phyloP scores from a whole-genome alignment of 2,888 invertebrate genomes.

The Mamestra brassicae region DNA sequence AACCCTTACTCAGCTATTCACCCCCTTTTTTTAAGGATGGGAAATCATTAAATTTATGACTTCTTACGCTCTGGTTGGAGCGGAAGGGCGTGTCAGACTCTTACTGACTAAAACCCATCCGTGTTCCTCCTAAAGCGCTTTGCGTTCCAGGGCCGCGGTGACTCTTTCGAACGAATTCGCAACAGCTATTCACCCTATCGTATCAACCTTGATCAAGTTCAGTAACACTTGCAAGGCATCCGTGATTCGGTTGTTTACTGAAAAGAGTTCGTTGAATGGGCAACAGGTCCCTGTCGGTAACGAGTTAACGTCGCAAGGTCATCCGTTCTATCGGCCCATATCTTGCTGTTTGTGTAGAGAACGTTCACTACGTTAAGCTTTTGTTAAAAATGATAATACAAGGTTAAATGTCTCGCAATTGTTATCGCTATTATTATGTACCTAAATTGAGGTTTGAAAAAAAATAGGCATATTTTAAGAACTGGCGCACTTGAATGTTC shows the following conservation, averaged over 20 bases:
- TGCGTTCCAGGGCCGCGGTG: too few relatives aligned
- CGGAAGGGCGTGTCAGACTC: too few relatives aligned
- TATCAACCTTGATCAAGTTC: constrained; percentile 35
- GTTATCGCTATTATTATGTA: constrained; percentile 3
- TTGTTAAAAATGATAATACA: constrained; percentile 40
- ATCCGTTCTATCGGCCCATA: constrained; percentile 33
- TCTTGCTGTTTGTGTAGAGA: constrained; percentile 36
- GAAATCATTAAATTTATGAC: too few relatives aligned
- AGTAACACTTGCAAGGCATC: constrained; percentile 19
- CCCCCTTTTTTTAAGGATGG: too few relatives aligned
- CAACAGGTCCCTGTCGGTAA: constrained; percentile 46
- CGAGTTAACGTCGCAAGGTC: constrained; percentile 48
- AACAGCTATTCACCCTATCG: neutral
- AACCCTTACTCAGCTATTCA: too few relatives aligned
- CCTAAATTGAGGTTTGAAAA: constrained; percentile 9
- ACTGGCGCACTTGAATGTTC: neutral
- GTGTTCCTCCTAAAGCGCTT: too few relatives aligned
- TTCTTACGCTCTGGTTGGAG: too few relatives aligned
- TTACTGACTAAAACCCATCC: too few relatives aligned
- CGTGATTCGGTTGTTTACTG: constrained; percentile 32
- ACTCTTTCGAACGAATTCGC: too few relatives aligned
- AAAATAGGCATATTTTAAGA: neutral
- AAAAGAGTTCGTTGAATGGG: constrained; percentile 42
- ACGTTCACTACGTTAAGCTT: constrained; percentile 6
- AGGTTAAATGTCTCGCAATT: constrained; percentile 46